Evolutionary conservation across 2,113 vertebrate species (phyloP), one percentile per base, ranked within the genome.

Genomic region (Actinemys pallida): DNA sequence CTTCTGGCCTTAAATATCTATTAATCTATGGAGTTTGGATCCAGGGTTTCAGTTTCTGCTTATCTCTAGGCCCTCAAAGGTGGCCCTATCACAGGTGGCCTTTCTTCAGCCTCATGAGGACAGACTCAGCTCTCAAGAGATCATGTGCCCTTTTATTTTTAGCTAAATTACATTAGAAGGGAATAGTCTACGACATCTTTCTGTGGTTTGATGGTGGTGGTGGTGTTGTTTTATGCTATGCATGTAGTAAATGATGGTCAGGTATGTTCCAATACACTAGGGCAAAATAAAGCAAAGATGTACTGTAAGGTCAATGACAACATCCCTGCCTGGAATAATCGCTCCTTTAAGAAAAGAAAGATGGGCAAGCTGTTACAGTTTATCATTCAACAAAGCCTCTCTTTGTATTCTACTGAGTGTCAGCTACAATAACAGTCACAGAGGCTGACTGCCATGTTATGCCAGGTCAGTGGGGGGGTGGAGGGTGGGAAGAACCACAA

Each of bases 211-310:
- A 89, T 88, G 90, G 96, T 94, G 93, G 92, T 0, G 75, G 92
- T 83, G 86, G 78, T 95, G 93, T 91, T 47, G 95, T 95, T 96
- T 96, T 96, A 94, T 96, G 93, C 75, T 88, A 75, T 42, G 93
- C 89, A 91, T n/a, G 35, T 35, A 81, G 81, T 35, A 95, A 22
- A 88, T 10, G 5, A 69, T 45, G 12, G 0, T 2, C 39, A 65
- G 17, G 8, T 88, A 83, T 90, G 53, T 54, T 87, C 84, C 53
- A 50, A 13, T 5, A 3, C 2, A 35, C 75, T 84, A 81, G 8
- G 87, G 8, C 59, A 31, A 1, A 31, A 47, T 9, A 25, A 50
- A 11, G 0, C 17, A 65, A 88, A 47, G 31, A 35, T 1, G 10
- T n/a, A 39, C 11, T 39, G 29, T 86, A 83, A 27, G 87, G 45